A percentile compares a stretch with the other conserved stretches of the same genome.
Conservation (phyloP, 2,113 vertebrate species). For the Brevimyrus niger region DNA sequence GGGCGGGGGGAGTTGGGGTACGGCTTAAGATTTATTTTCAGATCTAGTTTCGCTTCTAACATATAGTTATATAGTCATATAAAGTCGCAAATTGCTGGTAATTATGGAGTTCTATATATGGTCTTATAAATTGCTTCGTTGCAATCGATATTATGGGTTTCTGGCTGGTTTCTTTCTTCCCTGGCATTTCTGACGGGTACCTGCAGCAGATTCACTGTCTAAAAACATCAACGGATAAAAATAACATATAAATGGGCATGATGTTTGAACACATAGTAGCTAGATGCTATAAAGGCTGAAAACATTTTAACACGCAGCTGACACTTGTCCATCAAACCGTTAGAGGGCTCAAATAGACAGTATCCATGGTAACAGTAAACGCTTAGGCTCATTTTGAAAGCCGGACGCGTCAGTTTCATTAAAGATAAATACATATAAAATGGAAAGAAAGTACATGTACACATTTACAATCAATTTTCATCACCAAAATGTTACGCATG, state of each 20-base stretch:
- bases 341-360: not conserved
- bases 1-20: no score
- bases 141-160: not conserved
- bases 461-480: not conserved
- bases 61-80: not conserved
- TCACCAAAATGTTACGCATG: not conserved
- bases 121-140: not conserved
- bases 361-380: constrained; percentile 11
- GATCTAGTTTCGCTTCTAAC: not conserved
- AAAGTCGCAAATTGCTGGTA: not conserved
- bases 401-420: not conserved
- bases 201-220: constrained; percentile 2
- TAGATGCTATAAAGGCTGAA: not conserved
- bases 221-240: not conserved
- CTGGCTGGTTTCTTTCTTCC: not conserved
- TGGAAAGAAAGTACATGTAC: not conserved
- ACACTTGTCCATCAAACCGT: not conserved
- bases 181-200: not conserved
- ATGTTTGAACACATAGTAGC: not conserved
- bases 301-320: not conserved
- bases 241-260: not conserved
- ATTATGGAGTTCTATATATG: not conserved
- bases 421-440: not conserved
- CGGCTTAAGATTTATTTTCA: not conserved
- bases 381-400: not conserved